Base-by-base conservation (phyloP, 2,797 vertebrate genomes). In the Lates japonicus region DNA sequence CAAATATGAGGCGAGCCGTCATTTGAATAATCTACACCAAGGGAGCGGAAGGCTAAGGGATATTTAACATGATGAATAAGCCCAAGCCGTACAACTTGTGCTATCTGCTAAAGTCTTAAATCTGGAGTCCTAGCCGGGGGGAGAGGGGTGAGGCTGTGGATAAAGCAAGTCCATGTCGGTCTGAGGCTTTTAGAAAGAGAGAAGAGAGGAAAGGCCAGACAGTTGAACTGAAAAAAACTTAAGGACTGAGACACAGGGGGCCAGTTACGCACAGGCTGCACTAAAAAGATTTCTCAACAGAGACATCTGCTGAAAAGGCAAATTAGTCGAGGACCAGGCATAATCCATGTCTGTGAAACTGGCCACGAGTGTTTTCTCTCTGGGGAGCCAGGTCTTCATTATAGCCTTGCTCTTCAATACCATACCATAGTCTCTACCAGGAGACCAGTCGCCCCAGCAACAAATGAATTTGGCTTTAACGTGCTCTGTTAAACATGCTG, bases 1-100 rank as follows among this genome's bases (percentile, higher is more conserved):
- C 70, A 87, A 89, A 90, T 90, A 92, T 87, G 90, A 85, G 82
- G 76, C 25, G 74, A 78, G 83, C 74, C 61, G 70, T 80, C 88
- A 84, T 90, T 93, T 93, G 82, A 92, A 93, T 94, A 90, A 93
- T 93, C 85, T 86, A 90, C 83, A 86, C 71, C 7, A 7, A 68
- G 78, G 70, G 76, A 88, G 74, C 19, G 20, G 73, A 81, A 69
- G 84, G 85, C 87, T 85, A 85, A 83, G 87, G 76, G 87, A 91
- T 90, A 88, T 93, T 91, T 90, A 91, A 90, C 74, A 71, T 89
- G 88, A 92, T 89, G 87, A 89, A 93, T 90, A 87, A 84, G 76
- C 42, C 46, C 0, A 68, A 83, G 82, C 74, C 20, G 41, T 68
- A 59, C 74, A 84, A 89, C 80, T 90, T 84, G 70, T 72, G 74